phyloP scores from a whole-genome alignment of 2,888 invertebrate genomes.

The Branchipolynoe longqiensis region DNA sequence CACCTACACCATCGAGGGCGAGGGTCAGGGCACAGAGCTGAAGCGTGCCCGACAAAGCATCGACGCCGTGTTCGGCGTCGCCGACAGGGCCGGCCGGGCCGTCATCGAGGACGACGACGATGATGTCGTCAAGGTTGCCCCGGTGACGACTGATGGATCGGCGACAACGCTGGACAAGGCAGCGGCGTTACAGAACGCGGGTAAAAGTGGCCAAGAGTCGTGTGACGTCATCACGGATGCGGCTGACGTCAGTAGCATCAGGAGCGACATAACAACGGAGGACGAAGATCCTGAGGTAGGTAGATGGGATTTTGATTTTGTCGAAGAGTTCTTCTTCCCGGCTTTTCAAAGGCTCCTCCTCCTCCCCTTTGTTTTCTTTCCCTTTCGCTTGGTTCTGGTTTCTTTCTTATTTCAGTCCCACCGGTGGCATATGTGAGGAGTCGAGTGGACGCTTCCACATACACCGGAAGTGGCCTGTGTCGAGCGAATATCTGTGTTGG shows the following conservation, averaged over 20 bases:
- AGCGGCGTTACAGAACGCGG: neutral
- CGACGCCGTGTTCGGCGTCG: slow-evolving; percentile 64
- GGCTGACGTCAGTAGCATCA: neutral
- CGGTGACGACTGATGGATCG: neutral
- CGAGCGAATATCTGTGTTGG: too few species aligned
- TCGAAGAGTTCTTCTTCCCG: too few species aligned
- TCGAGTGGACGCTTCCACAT: too few species aligned
- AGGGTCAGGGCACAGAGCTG: slow-evolving; percentile 53
- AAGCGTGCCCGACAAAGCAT: slow-evolving; percentile 63
- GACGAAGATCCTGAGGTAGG: slow-evolving; percentile 5
- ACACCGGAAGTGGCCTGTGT: too few species aligned
- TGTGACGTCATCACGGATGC: neutral
- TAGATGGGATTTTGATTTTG: too few species aligned
- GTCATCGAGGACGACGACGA: slow-evolving; percentile 2
- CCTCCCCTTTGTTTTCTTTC: too few species aligned
- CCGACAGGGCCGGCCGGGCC: slow-evolving; percentile 23
- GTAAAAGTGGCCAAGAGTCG: neutral
- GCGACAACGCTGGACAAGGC: slow-evolving; percentile 31
- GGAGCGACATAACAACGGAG: neutral
- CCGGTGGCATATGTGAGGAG: too few species aligned
- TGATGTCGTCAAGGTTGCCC: neutral
- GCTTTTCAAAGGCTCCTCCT: too few species aligned
- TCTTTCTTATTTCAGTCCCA: too few species aligned
- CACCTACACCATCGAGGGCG: slow-evolving; percentile 92
- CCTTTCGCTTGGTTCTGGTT: too few species aligned